Conservation (phyloP, 2,888 invertebrate genomes). For the Drosophila macrothrix region DNA sequence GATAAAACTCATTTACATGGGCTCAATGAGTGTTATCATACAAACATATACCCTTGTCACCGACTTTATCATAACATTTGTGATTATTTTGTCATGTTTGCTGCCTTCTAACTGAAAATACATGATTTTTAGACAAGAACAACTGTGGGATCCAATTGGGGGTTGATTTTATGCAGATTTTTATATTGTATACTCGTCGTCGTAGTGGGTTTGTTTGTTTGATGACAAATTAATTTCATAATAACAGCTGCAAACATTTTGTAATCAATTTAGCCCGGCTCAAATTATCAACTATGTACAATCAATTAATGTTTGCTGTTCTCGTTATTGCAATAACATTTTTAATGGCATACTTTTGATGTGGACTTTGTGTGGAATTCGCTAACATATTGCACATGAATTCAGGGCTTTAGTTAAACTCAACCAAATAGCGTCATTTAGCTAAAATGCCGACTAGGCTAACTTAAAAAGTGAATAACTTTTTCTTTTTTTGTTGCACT, state of each 20-base stretch:
- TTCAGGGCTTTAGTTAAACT: slow-evolving; percentile 12
- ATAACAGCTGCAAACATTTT: slow-evolving; percentile 80
- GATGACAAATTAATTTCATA: slow-evolving; percentile 79
- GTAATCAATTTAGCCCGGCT: slow-evolving; percentile 67
- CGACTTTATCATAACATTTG: slow-evolving; percentile 73
- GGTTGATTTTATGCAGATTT: slow-evolving; percentile 75
- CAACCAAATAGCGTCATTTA: slow-evolving; percentile 17
- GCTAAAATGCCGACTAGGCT: slow-evolving; percentile 1
- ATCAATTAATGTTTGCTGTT: slow-evolving; percentile 70
- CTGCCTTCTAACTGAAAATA: slow-evolving; percentile 55
- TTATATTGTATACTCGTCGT: background rate
- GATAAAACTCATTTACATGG: slow-evolving; percentile 78
- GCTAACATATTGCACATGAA: slow-evolving; percentile 21
- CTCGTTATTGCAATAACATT: slow-evolving; percentile 21
- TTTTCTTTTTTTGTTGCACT: slow-evolving; percentile 12
- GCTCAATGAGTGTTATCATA: slow-evolving; percentile 31
- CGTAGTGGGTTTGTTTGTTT: slow-evolving; percentile 56
- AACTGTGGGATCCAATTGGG: slow-evolving; percentile 36
- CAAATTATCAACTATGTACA: slow-evolving; percentile 62
- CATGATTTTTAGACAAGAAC: slow-evolving; percentile 57
- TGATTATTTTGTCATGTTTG: slow-evolving; percentile 81
- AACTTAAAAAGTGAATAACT: slow-evolving; percentile 8
- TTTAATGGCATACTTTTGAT: slow-evolving; percentile 23
- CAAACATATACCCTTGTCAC: slow-evolving; percentile 35
- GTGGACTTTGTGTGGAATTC: slow-evolving; percentile 12